Base-by-base conservation (phyloP, 2,888 invertebrate genomes). In the Tachina grossa region DNA sequence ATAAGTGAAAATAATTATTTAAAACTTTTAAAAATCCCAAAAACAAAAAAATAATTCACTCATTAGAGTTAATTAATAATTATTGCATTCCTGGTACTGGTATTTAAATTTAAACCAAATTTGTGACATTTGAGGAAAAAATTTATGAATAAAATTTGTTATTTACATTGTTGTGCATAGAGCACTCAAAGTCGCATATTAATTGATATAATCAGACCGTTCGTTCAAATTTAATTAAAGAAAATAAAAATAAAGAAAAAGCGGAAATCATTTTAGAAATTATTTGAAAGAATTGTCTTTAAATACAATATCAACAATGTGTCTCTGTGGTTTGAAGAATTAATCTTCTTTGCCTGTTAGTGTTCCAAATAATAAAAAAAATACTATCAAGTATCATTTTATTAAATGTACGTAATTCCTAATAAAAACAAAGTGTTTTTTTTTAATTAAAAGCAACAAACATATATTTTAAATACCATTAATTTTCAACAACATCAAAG, bases 161-260 rank as follows among this genome's bases (percentile, higher is more conserved):
- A 49, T 16, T 16, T 51, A 65, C 22, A 53, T n/a, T 55, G 68
- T 57, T 63, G 43, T 13, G 16, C 13, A 51, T 72, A 57, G 19
- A 69, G 63, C 63, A 59, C 51, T 65, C 63, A 57, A 63, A 57
- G 51, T 19, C 65, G 59, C 49, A 71, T 13, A 51, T 41, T 63
- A 71, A 71, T 81, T 77, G 72, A 84, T 43, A 22, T 9, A 66
- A 10, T 10, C 59, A 53, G 22, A 59, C 19, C 31, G 10, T 19
- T 59, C 8, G 14, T 43, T 59, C 11, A 39, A 82, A 71, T 77
- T 75, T 51, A 66, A 57, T 74, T 75, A 68, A 68, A 74, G 14
- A 66, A 66, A 16, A 49, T 1, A 65, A 13, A 65, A 11, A n/a
- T 22, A 22, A 49, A 31, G 31, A 3, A 31, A 41, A 22, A 57